These are phyloP conservation scores for Sparidentex hasta DNA, from an alignment of 2,797 vertebrate species.

Conservation along the genomic window DNA sequence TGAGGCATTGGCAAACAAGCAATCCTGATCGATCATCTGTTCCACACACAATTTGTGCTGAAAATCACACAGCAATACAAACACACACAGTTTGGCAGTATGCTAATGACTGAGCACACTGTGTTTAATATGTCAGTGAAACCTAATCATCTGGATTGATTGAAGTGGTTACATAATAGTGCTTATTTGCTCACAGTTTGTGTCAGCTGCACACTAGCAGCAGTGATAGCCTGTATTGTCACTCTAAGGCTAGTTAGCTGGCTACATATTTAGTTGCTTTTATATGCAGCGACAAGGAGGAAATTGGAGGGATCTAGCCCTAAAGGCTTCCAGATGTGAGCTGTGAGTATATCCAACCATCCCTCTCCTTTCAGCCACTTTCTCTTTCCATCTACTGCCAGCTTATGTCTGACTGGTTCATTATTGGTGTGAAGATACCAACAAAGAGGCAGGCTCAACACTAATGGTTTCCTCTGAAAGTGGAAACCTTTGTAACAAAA, in stretches of 20 bases:
- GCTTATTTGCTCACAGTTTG: conserved; percentile 14
- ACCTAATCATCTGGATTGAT: conserved; percentile 43
- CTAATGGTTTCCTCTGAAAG: neutral
- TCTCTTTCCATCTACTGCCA: conserved; percentile 14
- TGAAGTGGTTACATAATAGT: conserved; percentile 10
- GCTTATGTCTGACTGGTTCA: neutral
- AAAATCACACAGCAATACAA: conserved; percentile 16
- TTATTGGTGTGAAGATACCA: conserved; percentile 23
- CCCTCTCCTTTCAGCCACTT: conserved; percentile 24
- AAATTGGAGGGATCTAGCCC: conserved; percentile 37
- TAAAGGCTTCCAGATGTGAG: conserved; percentile 76
- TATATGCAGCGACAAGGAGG: conserved; percentile 23
- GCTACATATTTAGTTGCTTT: conserved; percentile 19
- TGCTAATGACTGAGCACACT: conserved; percentile 11
- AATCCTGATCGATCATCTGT: conserved; percentile 14
- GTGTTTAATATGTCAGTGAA: conserved; percentile 22
- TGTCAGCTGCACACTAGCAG: conserved; percentile 4
- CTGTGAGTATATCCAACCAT: conserved; percentile 33
- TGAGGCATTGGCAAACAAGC: conserved; percentile 26
- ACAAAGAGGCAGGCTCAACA: neutral
- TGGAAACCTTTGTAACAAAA: neutral
- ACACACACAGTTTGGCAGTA: neutral
- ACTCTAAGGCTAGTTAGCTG: neutral
- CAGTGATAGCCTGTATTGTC: conserved; percentile 4
- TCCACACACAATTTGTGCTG: conserved; percentile 16